phyloP scores from a whole-genome alignment of 1,140 invertebrate species.

The Drosophila bocki region DNA sequence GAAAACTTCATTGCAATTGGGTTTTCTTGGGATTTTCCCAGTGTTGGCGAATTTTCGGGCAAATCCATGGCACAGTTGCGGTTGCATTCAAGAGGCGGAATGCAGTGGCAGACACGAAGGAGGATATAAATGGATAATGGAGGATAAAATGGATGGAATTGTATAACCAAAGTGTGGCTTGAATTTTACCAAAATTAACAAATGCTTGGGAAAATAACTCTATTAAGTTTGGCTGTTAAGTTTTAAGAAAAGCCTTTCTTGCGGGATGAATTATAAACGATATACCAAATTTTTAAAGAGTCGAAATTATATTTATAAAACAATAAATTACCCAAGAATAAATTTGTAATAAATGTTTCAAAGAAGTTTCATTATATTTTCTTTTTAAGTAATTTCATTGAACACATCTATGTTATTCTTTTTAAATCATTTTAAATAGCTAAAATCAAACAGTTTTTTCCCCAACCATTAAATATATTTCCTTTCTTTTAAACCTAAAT shows the following conservation, averaged over 20 bases:
- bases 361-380: background rate
- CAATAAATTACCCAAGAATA: background rate
- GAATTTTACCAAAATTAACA: background rate
- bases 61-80: constrained; percentile 66
- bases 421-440: background rate
- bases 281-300: background rate
- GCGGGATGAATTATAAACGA: background rate
- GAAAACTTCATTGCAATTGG: constrained; percentile 23
- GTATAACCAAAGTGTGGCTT: background rate
- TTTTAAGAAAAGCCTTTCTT: background rate
- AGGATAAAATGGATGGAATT: background rate
- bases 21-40: constrained; percentile 58
- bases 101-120: constrained; percentile 5
- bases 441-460: background rate
- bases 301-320: background rate
- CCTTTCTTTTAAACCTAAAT: background rate
- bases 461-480: background rate
- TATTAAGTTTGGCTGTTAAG: too few relatives aligned
- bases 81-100: constrained; percentile 9
- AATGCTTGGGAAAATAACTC: background rate
- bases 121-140: background rate
- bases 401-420: background rate
- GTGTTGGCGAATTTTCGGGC: constrained; percentile 41
- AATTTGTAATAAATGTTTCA: background rate
- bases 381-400: background rate